A percentile compares a stretch with the other conserved stretches of the same genome.
phyloP scores from a whole-genome alignment of 1,140 invertebrate species.

The Drosophila kohkoa region DNA sequence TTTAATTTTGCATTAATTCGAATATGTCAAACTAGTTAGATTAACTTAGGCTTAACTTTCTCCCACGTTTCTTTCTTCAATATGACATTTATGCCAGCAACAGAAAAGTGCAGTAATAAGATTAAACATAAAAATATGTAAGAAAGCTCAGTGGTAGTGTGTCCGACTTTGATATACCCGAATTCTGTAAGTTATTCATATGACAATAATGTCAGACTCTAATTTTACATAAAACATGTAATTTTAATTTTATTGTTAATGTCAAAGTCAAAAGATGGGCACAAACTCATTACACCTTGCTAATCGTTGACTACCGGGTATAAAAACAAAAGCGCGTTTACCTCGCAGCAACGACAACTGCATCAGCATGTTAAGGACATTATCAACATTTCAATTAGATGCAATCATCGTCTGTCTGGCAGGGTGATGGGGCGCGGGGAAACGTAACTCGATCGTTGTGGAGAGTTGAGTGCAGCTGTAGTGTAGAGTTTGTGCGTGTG shows the following conservation, averaged over 20 bases:
- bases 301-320: too few species aligned
- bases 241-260: too few species aligned
- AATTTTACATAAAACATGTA: too few species aligned
- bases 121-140: not conserved
- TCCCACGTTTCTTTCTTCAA: too few species aligned
- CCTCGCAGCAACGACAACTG: conserved; percentile 27
- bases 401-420: conserved; percentile 59
- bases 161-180: not conserved
- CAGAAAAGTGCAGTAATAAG: conserved; percentile 56
- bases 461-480: conserved; percentile 49
- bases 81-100: not conserved
- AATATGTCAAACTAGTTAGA: too few species aligned
- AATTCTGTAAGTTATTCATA: too few species aligned
- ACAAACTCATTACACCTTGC: not conserved
- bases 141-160: not conserved
- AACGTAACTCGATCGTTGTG: conserved; percentile 28
- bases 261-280: too few species aligned
- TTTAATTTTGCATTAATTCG: too few species aligned
- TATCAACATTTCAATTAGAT: conserved; percentile 81
- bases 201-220: too few species aligned
- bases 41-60: too few species aligned
- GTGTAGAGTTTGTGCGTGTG: conserved; percentile 44
- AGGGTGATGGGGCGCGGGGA: not conserved
- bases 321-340: conserved; percentile 33
- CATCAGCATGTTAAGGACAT: conserved; percentile 71